Percentiles rank a stretch among this genome's conserved stretches.
These are phyloP conservation scores for Girardia tigrina DNA, from an alignment of 2,888 invertebrate species.

Conservation along the genomic window DNA sequence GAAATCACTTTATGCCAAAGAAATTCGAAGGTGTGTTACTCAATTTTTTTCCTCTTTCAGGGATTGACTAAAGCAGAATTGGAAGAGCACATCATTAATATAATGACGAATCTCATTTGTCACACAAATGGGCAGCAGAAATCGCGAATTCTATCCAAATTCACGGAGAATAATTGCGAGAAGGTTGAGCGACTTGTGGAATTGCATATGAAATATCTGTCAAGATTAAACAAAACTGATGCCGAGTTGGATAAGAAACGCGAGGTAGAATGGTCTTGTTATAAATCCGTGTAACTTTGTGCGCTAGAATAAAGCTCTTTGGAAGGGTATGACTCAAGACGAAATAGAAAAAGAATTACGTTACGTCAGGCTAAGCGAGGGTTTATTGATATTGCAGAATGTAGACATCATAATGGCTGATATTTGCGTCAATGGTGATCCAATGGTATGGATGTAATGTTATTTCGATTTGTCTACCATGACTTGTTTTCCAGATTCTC, in stretches of 20 bases:
- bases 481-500: not conserved
- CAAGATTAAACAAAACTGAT: conserved; percentile 73
- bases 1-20: too few relatives aligned
- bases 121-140: conserved; percentile 80
- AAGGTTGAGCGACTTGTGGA: conserved; percentile 90
- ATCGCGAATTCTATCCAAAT: conserved; percentile 78
- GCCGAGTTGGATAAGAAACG: conserved; percentile 59
- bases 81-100: conserved; percentile 54
- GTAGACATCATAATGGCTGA: conserved; percentile 65
- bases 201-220: conserved; percentile 85
- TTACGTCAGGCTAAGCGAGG: conserved; percentile 68
- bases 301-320: not conserved
- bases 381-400: conserved; percentile 84
- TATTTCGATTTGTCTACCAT: not conserved
- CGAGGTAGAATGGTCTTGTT: conserved; percentile 40
- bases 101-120: conserved; percentile 77
- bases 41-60: too few relatives aligned
- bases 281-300: not conserved
- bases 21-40: too few relatives aligned
- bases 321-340: conserved; percentile 54
- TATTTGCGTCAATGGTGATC: conserved; percentile 52
- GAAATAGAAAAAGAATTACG: conserved; percentile 73
- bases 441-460: conserved; percentile 43
- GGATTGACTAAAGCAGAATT: conserved; percentile 58
- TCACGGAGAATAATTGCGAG: conserved; percentile 90